Evolutionary conservation across 2,888 invertebrate species (phyloP).

Genomic region (Acanthosepion pharaonis): DNA sequence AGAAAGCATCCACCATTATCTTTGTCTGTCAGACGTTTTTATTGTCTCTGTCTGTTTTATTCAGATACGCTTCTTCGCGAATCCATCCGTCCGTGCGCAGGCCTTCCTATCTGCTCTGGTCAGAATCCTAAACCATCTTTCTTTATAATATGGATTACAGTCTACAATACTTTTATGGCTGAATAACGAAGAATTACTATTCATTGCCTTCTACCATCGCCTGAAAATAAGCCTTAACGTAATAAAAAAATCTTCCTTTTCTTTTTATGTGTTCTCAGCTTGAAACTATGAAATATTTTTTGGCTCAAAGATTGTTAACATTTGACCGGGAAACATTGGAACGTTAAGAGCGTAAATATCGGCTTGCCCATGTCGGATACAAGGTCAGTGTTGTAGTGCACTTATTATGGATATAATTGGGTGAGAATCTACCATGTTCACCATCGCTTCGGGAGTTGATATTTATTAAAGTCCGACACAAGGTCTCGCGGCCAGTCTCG

Average conservation of each 20-base stretch:
- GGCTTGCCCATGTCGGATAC: too few species aligned
- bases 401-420: too few species aligned
- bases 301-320: too few species aligned
- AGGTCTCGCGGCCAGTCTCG: too few species aligned
- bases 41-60: constrained; percentile 10
- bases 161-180: neutral
- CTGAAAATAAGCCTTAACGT: too few species aligned
- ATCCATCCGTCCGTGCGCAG: neutral
- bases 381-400: too few species aligned
- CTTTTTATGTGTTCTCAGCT: neutral
- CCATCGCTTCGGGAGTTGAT: too few species aligned
- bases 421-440: too few species aligned
- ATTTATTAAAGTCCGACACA: too few species aligned
- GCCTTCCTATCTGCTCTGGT: neutral
- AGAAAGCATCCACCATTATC: neutral
- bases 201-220: neutral
- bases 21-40: neutral
- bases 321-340: too few species aligned
- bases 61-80: neutral
- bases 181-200: neutral
- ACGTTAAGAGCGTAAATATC: too few species aligned
- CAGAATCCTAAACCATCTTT: constrained; percentile 9
- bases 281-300: too few species aligned
- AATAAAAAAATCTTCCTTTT: neutral
- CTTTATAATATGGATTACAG: neutral